Percentiles rank a stretch among this genome's conserved stretches.
Evolutionary conservation across 2,113 vertebrate genomes (phyloP).

Genomic region (Ameiurus melas): DNA sequence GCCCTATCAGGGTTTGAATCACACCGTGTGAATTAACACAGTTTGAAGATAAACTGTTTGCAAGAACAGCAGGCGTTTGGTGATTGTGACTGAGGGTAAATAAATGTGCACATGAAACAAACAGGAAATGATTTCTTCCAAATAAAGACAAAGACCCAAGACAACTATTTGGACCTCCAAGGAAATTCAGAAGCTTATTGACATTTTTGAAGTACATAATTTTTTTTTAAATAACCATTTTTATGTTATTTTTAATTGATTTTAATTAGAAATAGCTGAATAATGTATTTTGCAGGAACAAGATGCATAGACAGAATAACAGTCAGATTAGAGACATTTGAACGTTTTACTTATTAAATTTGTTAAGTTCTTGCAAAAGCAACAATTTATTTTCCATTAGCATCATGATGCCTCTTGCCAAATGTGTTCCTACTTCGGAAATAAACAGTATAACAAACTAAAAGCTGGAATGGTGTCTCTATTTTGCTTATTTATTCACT

Average conservation of each 20-base stretch:
- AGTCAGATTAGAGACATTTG: background rate
- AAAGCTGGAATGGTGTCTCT: background rate
- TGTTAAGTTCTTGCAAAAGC: background rate
- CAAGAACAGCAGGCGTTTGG: background rate
- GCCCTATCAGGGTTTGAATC: conserved; percentile 20
- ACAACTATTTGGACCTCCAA: background rate
- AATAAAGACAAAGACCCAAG: background rate
- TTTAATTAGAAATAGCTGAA: background rate
- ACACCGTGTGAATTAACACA: background rate
- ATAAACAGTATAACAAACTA: background rate
- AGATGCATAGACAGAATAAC: background rate
- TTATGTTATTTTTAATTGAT: background rate
- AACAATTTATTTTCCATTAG: background rate
- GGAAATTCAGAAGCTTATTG: background rate
- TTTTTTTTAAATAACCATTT: background rate
- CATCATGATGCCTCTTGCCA: background rate
- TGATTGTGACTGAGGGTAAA: background rate
- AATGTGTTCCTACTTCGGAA: background rate
- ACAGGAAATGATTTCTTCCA: background rate
- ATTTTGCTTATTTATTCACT: conserved; percentile 5
- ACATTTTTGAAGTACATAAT: background rate
- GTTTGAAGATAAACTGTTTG: background rate
- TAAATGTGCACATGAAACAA: background rate
- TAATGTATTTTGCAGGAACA: background rate
- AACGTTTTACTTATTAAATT: background rate